Evolutionary conservation across 1,140 invertebrate species (phyloP), one percentile per base, ranked within the genome.

Genomic region (Bombus vancouverensis): DNA sequence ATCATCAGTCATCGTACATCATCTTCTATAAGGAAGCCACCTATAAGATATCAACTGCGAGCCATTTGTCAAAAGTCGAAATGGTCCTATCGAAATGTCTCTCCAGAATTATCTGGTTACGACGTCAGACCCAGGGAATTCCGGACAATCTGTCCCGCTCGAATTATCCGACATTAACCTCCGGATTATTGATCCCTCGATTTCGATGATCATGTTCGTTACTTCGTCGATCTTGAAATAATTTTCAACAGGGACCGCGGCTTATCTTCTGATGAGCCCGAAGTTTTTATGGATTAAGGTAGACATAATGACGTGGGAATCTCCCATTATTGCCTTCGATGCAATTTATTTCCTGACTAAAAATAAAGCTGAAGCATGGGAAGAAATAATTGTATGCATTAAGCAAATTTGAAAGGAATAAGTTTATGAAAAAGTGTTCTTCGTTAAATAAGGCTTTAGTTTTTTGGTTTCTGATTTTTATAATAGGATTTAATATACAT

Each of bases 21-120:
- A 86, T 87, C 74, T 74, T 72, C 81, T 88, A 82, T 86, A 86
- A 86, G 90, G 90, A 82, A 85, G 84, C 79, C 76, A 72, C 84
- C 88, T 87, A 87, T 90, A 88, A 92, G 89, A 91, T 85, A 87
- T 90, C 91, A 85, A 89, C 83, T 79, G 86, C 84, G 79, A 88
- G 89, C 90, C 92, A 92, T 93, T 93, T 93, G 91, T 93, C 92
- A 93, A 93, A 92, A 92, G 87, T 89, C 87, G 88, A 88, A 89
- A 92, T 83, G 84, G 62, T 83, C 86, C 89, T 88, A 86, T 90
- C 89, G 89, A 90, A 86, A 79, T 88, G 83, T 88, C 83, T 88
- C 89, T 47, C 47, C 68, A 42, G 80, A 86, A 88, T 88, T 88
- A 90, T 88, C 89, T 65, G 72, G 37, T 71, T 57, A 53, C 79